Conservation (phyloP, 2,797 vertebrate genomes). For the Ctenopoma kingsleyae region DNA sequence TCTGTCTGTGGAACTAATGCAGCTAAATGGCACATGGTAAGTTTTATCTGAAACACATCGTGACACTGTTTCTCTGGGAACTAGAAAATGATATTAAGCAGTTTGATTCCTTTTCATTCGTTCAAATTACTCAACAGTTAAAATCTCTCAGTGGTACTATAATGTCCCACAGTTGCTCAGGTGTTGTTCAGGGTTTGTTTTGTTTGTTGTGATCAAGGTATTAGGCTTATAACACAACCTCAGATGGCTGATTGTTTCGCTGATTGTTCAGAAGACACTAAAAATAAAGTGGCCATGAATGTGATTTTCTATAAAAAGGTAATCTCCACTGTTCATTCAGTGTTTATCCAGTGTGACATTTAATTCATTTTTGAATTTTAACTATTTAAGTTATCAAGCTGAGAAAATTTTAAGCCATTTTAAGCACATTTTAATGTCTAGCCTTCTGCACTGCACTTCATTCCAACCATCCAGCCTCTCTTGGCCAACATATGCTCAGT, state of each 20-base stretch:
- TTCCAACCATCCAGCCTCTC: not conserved
- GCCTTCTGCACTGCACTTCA: not conserved
- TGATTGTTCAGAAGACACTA: not conserved
- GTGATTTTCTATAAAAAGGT: not conserved
- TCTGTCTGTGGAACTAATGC: constrained; percentile 53
- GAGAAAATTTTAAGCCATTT: too few species aligned
- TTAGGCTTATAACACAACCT: not conserved
- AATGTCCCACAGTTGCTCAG: not conserved
- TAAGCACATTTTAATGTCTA: too few species aligned
- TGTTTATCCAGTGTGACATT: too few species aligned
- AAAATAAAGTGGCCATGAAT: not conserved
- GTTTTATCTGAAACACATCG: constrained; percentile 41
- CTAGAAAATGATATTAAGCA: not conserved
- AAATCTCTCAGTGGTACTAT: not conserved
- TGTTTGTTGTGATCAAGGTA: too few species aligned
- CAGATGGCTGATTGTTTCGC: not conserved
- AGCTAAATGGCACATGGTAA: constrained; percentile 21
- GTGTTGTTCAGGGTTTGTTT: not conserved
- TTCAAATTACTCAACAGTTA: not conserved
- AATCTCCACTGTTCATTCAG: too few species aligned
- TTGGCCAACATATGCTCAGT: too few species aligned
- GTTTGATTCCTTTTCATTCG: not conserved
- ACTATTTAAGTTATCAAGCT: too few species aligned
- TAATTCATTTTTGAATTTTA: too few species aligned
- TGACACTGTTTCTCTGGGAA: constrained; percentile 38